phyloP scores from a whole-genome alignment of 2,888 invertebrate genomes.

The Cyclophora punctaria region DNA sequence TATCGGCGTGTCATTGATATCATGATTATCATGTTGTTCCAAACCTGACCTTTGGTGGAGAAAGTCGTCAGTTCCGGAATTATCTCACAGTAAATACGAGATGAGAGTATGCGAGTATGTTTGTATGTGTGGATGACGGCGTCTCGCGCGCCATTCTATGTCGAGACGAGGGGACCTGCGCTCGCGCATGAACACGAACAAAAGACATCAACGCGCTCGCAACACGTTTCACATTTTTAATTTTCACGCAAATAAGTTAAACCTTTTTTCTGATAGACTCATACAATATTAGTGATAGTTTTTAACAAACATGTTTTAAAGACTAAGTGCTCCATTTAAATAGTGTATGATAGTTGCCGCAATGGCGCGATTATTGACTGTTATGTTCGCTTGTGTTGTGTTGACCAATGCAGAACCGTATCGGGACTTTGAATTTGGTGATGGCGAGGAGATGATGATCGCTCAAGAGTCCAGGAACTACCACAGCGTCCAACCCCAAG shows the following conservation, averaged over 20 bases:
- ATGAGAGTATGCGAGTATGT: conserved; percentile 38
- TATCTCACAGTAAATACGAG: conserved; percentile 58
- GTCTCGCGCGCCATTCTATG: conserved; percentile 50
- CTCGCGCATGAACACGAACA: conserved; percentile 40
- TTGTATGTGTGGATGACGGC: conserved; percentile 41
- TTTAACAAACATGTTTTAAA: too few species aligned
- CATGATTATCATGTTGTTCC: conserved; percentile 44
- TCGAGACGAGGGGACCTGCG: conserved; percentile 40
- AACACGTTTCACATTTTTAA: too few species aligned
- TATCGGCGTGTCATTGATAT: conserved; percentile 29
- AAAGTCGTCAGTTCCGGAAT: conserved; percentile 67
- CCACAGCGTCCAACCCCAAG: conserved; percentile 52
- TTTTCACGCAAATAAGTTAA: too few species aligned
- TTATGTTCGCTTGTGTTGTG: conserved; percentile 31
- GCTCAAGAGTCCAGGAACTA: conserved; percentile 63
- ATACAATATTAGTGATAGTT: too few species aligned
- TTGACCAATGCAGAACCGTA: conserved; percentile 9
- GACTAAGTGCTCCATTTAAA: too few species aligned
- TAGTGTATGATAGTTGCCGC: too few species aligned
- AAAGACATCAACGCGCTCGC: conserved; percentile 31
- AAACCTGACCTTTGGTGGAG: conserved; percentile 49
- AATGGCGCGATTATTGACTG: conserved; percentile 33
- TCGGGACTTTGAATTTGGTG: conserved; percentile 44
- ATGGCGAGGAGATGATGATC: conserved; percentile 60
- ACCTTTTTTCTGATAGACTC: too few species aligned